Base-by-base conservation (phyloP, 2,888 invertebrate species). In the Pterostichus niger region DNA sequence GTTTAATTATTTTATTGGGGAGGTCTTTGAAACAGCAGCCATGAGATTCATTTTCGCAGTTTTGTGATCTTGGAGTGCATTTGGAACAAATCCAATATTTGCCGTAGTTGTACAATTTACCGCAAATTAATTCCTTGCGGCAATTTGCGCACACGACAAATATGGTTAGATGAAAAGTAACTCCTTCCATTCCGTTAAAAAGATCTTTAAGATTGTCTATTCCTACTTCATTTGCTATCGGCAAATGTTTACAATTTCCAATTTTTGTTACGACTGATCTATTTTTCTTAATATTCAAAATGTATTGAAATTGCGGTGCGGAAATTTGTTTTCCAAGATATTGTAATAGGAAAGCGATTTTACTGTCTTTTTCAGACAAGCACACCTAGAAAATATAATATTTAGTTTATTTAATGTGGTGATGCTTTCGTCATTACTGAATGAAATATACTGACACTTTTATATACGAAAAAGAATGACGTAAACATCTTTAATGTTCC, bases 281-380 rank as follows among this genome's bases (percentile, higher is more conserved):
- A 10, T 59, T 9, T 59, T 59, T 59, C 31, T 24, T 59, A 0
- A 59, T 31, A 59, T 59, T 59, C 31, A 59, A 59, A 59, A 59
- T 31, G 24, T 59, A 59, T 24, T 59, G 59, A 59, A 59, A 59
- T 31, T 59, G 11, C 7, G 24, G 17, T 3, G 59, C 59, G 1
- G 17, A 15, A 11, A 17, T 10, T 59, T 59, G 59, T 9, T 31
- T 24, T 9, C 59, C 59, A 5, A 59, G 17, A 11, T 11, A 59
- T 17, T 24, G 7, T 9, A 40, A 40, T 40, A 7, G 40, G 9
- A 59, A 31, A 9, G 11, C 31, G 31, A 31, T 6, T 10, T 24
- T 15, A 31, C 11, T 59, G 11, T 59, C 24, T 24, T 24, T 9
- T 59, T 59, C 59, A 9, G 24, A 40, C 9, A 40, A 31, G 10